These are phyloP conservation scores for Cyprinodon brontotheroides DNA, from an alignment of 2,113 vertebrate species.

Conservation along the genomic window DNA sequence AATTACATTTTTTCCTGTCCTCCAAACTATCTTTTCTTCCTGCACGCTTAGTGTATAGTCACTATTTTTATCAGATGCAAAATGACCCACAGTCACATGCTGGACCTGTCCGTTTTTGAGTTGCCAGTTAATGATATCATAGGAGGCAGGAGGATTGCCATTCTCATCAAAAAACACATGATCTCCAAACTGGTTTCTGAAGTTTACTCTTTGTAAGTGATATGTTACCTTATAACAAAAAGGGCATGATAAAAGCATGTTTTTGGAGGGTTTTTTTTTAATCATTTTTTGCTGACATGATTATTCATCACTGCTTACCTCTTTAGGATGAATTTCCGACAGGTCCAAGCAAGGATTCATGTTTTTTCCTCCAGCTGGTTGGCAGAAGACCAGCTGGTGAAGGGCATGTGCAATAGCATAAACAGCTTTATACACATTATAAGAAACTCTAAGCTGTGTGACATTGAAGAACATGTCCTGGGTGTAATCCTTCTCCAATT, in stretches of 20 bases:
- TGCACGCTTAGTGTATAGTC: conserved; percentile 66
- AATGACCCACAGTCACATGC: conserved; percentile 77
- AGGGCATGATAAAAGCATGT: not conserved
- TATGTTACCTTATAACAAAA: conserved; percentile 64
- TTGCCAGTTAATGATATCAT: conserved; percentile 83
- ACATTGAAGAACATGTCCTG: conserved; percentile 76
- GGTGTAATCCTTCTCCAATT: conserved; percentile 43
- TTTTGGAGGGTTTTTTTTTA: not conserved
- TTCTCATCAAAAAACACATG: conserved; percentile 75
- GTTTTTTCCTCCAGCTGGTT: conserved; percentile 23
- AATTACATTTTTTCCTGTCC: conserved; percentile 63
- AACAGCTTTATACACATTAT: conserved; percentile 81
- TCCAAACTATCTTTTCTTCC: conserved; percentile 73
- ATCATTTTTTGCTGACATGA: not conserved
- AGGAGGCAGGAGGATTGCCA: conserved; percentile 75
- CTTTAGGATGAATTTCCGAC: conserved; percentile 66
- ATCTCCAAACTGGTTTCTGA: conserved; percentile 73
- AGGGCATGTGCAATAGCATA: conserved; percentile 79
- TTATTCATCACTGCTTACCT: conserved; percentile 54
- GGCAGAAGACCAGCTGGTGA: conserved; percentile 75
- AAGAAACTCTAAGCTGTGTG: conserved; percentile 75
- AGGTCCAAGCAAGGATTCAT: conserved; percentile 60
- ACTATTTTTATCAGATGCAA: conserved; percentile 50
- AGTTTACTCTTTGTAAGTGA: conserved; percentile 68
- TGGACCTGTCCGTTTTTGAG: conserved; percentile 72